Conservation (phyloP, 2,797 vertebrate genomes). For the Propithecus perrieri region DNA sequence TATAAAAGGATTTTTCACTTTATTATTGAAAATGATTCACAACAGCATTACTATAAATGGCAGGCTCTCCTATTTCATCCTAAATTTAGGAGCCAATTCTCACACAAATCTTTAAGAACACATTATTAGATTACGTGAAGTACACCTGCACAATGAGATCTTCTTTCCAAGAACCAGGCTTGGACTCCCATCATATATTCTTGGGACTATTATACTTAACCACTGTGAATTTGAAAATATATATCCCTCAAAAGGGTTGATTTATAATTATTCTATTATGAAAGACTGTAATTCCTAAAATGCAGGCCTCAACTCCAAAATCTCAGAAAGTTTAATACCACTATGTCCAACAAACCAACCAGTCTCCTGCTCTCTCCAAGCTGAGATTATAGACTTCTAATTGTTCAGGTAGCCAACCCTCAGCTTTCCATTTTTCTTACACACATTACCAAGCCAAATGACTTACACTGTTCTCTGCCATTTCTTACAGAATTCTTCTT, state of each 20-base stretch:
- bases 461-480: conserved; percentile 60
- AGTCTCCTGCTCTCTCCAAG: conserved; percentile 14
- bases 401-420: neutral
- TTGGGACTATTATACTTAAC: conserved; percentile 32
- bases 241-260: neutral
- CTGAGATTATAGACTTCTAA: neutral
- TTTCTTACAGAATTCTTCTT: conserved; percentile 60
- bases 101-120: conserved; percentile 58
- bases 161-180: conserved; percentile 39
- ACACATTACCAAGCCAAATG: conserved; percentile 20
- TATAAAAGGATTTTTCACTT: conserved; percentile 64
- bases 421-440: conserved; percentile 37
- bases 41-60: conserved; percentile 61
- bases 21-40: conserved; percentile 59
- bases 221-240: conserved; percentile 13
- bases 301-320: conserved; percentile 31
- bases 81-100: conserved; percentile 64
- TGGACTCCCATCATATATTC: neutral
- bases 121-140: conserved; percentile 43
- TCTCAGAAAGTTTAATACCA: conserved; percentile 1
- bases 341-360: neutral
- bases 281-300: conserved; percentile 45
- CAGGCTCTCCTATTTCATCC: conserved; percentile 49
- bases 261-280: conserved; percentile 16
- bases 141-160: conserved; percentile 18